Evolutionary conservation across 2,888 invertebrate species (phyloP), one percentile per base, ranked within the genome.

Genomic region (Pyrgus malvae): DNA sequence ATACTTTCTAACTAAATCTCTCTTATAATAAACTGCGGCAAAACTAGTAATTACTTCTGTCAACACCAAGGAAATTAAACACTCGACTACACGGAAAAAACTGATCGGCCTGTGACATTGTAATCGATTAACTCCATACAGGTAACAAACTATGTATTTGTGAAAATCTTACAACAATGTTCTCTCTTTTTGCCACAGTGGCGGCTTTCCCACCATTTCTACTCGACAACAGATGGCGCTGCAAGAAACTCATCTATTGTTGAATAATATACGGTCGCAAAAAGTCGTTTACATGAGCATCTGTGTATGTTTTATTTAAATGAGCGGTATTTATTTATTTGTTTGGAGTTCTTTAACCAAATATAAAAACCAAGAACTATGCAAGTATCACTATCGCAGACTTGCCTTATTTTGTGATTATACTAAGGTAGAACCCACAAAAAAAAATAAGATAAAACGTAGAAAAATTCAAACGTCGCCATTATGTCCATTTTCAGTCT

Each of bases 221-320:
- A 80, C 70, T 71, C 70, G 69, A 58, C 77, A 65, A 69, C 70
- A 85, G 85, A 74, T 78, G 84, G 83, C 80, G 77, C 59, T 78
- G 65, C 45, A 66, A 71, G 44, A 68, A 68, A 70, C 59, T 17
- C 23, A n/a, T 25, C 60, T 42, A 67, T 70, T 66, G 68, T 70
- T 59, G 45, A 44, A 49, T 48, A 41, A 51, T 37, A 44, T 51
- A 54, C 50, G 59, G 58, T 51, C 12, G 35, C 61, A 58, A 59
- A 63, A 59, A 58, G 51, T 40, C 12, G 16, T 42, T 44, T 51
- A 51, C 33, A 49, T 49, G 29, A 49, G 7, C 31, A 31, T 23
- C 16, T 35, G 29, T n/a, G 48, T 12, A 21, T 33, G 12, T 40
- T 12, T n/a, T 23, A 38, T 48, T 11, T 19, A 27, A 38, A 48